Base-by-base conservation (phyloP, 2,113 vertebrate species). In the Etheostoma cragini region DNA sequence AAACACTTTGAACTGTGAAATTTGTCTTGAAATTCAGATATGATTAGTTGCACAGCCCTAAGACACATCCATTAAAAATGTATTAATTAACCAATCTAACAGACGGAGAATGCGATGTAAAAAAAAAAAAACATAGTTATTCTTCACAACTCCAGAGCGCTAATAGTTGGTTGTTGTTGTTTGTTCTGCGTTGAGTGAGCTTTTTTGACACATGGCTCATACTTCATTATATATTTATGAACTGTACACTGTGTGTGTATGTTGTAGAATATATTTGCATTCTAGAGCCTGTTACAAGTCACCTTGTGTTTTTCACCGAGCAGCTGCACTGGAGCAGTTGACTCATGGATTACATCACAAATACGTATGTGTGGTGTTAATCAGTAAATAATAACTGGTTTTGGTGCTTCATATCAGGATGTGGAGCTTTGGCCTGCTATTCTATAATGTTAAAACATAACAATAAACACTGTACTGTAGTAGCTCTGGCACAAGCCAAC, bases 181-280 rank as follows among this genome's bases (percentile, higher is more conserved):
- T 77, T 72, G 52, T 33, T 82, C 45, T 0, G 1, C 19, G 45
- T 13, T 19, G 3, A 24, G 22, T 53, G 46, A 72, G 74, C 70
- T 60, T 67, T 82, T 83, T 49, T 67, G 19, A 76, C 61, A 67
- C 64, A 46, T 42, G 42, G 30, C 58, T 78, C 76, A 58, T 74
- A 52, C 12, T 58, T 85, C 76, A 72, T 85, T 68, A 78, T 52
- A 24, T 46, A 83, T 87, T 80, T 64, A 89, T 82, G 64, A 77
- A 72, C 15, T 19, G 38, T 57, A 52, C 22, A 16, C 61, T 12
- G 33, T 14, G 56, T 47, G 69, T 64, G 24, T 19, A 33, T 65
- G 68, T 68, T 0, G 42, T n/a, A 53, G n/a, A 69, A 64, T 58
- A 50, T 58, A 72, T 52, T 22, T 71, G 38, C 22, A 57, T 52